Evolutionary conservation across 1,140 invertebrate species (phyloP), one percentile per base, ranked within the genome.

Genomic region (Pachypeltis micranthus): DNA sequence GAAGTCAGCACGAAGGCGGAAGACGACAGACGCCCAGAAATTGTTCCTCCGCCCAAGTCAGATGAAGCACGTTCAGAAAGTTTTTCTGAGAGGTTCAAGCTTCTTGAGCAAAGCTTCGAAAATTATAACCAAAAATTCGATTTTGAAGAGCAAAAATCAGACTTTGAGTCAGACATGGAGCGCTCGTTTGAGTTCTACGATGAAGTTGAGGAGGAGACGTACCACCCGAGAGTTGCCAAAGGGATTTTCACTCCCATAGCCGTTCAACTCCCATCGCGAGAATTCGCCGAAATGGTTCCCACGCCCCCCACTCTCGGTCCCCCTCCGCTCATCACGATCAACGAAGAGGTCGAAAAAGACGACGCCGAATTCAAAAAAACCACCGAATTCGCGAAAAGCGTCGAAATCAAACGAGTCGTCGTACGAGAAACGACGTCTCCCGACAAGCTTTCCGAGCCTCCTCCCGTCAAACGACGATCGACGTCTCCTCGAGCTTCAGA

Each of bases 211-310:
- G 69, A 69, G 61, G 66, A 68, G 21, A 68, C 67, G 1, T 69
- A 68, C 61, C 69, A 69, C 62, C 67, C 67, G 14, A 65, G 68
- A 60, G 66, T 59, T n/a, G 59, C 27, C 62, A 65, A 65, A 59
- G 34, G 28, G 55, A 62, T 14, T 47, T 21, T 58, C 31, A 60
- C 44, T 7, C 26, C 47, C 28, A 31, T 47, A 12, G 23, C 16
- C 21, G 59, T 44, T 28, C 21, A 56, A 44, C 4, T 51, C 12
- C 47, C 47, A 4, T 16, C 47, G 4, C 12, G 47, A 21, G 47
- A 51, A 21, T 51, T 51, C 19, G 47, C 47, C 12, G 47, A 51
- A 21, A 51, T 10, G 23, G 21, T 51, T 10, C 47, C 47, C 4
- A 16, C 47, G 4, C 7, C 19, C 3, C 47, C 12, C 4, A 51